Evolutionary conservation across 2,113 vertebrate species (phyloP).

Genomic region (Chrysochloris asiatica): DNA sequence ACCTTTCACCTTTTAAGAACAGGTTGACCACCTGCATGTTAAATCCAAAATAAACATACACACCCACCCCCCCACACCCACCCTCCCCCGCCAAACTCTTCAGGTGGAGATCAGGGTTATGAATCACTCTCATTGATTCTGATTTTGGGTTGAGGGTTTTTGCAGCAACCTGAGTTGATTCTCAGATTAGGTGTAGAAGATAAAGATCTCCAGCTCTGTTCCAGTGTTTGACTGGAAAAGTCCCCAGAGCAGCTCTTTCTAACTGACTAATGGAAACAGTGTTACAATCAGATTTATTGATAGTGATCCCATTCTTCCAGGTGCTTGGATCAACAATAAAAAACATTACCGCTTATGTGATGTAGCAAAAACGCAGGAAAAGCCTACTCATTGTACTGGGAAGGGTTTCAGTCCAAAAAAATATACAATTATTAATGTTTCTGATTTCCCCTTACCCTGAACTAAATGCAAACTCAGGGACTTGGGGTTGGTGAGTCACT

Average conservation of each 20-base stretch:
- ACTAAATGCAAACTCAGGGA: neutral
- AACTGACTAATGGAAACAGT: neutral
- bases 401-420: conserved; percentile 45
- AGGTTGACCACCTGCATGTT: neutral
- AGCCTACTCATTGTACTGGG: neutral
- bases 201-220: neutral
- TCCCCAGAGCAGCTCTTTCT: neutral
- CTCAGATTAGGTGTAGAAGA: neutral
- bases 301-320: neutral
- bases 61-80: neutral
- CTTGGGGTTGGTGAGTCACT: neutral
- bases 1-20: conserved; percentile 11
- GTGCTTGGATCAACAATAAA: neutral
- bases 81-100: neutral
- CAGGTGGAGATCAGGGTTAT: neutral
- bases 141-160: neutral
- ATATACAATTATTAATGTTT: neutral
- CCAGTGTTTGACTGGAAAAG: neutral
- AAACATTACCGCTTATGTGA: neutral
- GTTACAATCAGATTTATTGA: neutral
- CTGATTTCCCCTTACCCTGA: neutral
- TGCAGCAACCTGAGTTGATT: neutral
- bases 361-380: conserved; percentile 3
- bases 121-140: neutral
- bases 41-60: conserved; percentile 22